A percentile compares a stretch with the other conserved stretches of the same genome.
phyloP scores from a whole-genome alignment of 1,140 invertebrate species.

The Panagrolaimus sp. region DNA sequence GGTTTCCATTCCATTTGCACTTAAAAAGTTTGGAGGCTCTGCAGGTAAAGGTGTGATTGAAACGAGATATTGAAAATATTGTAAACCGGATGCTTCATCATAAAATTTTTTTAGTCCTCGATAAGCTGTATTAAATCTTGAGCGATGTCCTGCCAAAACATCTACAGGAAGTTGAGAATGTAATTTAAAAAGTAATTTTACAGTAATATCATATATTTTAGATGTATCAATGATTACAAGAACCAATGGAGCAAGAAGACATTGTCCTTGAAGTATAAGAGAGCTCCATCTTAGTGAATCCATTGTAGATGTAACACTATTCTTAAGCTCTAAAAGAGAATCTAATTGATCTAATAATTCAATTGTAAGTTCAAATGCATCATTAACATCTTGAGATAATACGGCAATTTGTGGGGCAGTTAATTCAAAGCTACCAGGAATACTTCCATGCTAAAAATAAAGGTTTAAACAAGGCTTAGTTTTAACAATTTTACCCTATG shows the following conservation, averaged over 20 bases:
- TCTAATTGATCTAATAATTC: conserved; percentile 99
- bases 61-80: conserved; percentile 94
- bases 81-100: conserved; percentile 79
- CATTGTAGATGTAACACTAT: conserved; percentile 70
- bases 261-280: conserved; percentile 92
- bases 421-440: conserved; percentile 83
- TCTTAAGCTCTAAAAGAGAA: conserved; percentile 81
- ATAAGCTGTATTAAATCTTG: conserved; percentile 83
- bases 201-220: conserved; percentile 88
- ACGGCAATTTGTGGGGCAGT: conserved; percentile 75
- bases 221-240: conserved; percentile 92
- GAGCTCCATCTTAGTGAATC: conserved; percentile 88
- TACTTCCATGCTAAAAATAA: conserved; percentile 71
- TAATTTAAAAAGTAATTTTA: conserved; percentile 88
- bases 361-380: conserved; percentile 72
- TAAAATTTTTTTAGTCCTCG: conserved; percentile 84
- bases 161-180: conserved; percentile 85
- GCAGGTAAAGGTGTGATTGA: conserved; percentile 84
- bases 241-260: conserved; percentile 86
- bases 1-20: conserved; percentile 80
- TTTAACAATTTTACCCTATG: conserved; percentile 59
- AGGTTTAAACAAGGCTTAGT: not conserved
- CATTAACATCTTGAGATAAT: conserved; percentile 68
- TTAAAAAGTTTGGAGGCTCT: conserved; percentile 88
- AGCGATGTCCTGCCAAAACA: conserved; percentile 79